phyloP scores from a whole-genome alignment of 2,113 vertebrate genomes.

The Petrocephalus zakoni region DNA sequence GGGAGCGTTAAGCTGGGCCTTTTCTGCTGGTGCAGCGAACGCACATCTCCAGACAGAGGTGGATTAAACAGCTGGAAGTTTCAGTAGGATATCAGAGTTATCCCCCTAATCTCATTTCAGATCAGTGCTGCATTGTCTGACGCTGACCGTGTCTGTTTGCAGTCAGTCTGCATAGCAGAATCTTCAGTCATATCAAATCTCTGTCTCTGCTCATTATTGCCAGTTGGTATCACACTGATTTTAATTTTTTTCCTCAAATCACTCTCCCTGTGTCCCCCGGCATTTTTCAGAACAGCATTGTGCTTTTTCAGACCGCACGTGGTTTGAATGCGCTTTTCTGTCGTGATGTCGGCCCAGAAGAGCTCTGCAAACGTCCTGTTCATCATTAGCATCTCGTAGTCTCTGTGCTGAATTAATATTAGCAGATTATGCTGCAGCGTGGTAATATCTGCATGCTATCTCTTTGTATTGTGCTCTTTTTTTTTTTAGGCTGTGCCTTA shows the following conservation, averaged over 20 bases:
- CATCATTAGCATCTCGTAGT: background rate
- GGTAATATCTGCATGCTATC: background rate
- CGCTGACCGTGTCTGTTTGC: background rate
- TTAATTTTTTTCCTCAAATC: background rate
- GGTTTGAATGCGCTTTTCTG: background rate
- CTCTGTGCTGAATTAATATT: background rate
- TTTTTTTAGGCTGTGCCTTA: background rate
- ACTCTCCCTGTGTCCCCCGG: background rate
- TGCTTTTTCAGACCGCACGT: background rate
- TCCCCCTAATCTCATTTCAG: background rate
- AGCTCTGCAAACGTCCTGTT: background rate
- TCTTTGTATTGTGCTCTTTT: background rate
- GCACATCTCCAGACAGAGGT: no score
- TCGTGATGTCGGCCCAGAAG: background rate
- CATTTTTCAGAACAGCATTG: background rate
- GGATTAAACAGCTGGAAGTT: no score
- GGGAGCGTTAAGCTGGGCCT: background rate
- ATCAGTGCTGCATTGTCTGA: background rate
- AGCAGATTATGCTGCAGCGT: background rate
- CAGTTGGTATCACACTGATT: background rate
- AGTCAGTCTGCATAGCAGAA: background rate
- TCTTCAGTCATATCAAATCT: background rate
- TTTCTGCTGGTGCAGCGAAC: background rate
- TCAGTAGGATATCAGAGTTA: background rate
- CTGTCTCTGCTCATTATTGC: background rate